Percentiles rank a stretch among this genome's conserved stretches.
These are phyloP conservation scores for Sinotaia quadrata DNA, from an alignment of 2,888 invertebrate species.

Conservation along the genomic window DNA sequence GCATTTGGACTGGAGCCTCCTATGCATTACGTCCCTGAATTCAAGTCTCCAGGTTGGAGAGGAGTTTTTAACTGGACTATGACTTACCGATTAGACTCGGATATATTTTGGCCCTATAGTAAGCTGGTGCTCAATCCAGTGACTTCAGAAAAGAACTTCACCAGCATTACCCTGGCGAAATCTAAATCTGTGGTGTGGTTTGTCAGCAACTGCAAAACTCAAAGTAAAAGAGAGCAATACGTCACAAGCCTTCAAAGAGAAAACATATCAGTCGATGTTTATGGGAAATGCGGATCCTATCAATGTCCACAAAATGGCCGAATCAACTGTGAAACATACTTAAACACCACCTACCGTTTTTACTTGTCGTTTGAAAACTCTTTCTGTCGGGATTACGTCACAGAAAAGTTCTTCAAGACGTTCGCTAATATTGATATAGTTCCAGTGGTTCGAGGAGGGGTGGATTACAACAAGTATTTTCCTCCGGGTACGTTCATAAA, in stretches of 20 bases:
- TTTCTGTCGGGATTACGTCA: slow-evolving; percentile 44
- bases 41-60: slow-evolving; percentile 11
- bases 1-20: slow-evolving; percentile 32
- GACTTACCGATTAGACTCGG: slow-evolving; percentile 32
- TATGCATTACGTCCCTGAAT: not conserved
- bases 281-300: too few relatives aligned
- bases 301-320: too few relatives aligned
- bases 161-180: not conserved
- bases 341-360: slow-evolving; percentile 32
- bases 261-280: too few relatives aligned
- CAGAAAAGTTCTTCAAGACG: slow-evolving; percentile 41
- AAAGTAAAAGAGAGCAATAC: too few relatives aligned
- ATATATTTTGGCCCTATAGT: slow-evolving; percentile 25
- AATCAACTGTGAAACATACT: too few relatives aligned
- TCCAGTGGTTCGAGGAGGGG: slow-evolving; percentile 35
- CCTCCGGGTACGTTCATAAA: slow-evolving; percentile 28
- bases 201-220: not conserved
- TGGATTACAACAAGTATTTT: slow-evolving; percentile 17
- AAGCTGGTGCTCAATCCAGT: not conserved
- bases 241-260: too few relatives aligned
- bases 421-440: slow-evolving; percentile 20
- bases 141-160: not conserved
- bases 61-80: slow-evolving; percentile 33
- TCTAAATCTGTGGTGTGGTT: not conserved
- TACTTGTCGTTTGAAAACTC: slow-evolving; percentile 48